Conservation (phyloP, 2,797 vertebrate genomes). For the Serranus cabrilla region DNA sequence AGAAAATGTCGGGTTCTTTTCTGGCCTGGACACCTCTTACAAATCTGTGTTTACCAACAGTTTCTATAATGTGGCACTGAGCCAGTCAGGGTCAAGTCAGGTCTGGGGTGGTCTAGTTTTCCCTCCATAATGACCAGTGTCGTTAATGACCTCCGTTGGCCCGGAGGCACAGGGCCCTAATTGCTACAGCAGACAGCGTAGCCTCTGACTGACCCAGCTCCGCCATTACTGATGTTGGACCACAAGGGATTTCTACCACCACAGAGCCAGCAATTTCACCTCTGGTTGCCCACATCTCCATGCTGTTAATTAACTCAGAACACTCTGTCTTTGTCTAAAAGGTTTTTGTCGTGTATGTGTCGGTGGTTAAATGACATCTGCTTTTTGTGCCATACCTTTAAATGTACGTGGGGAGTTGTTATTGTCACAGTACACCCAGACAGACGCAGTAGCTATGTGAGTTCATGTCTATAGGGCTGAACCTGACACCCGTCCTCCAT, state of each 20-base stretch:
- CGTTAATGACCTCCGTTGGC: constrained; percentile 81
- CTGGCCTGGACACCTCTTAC: background rate
- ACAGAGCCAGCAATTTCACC: constrained; percentile 34
- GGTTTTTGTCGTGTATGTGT: background rate
- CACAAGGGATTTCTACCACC: constrained; percentile 52
- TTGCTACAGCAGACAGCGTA: constrained; percentile 79
- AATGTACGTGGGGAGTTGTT: constrained; percentile 19
- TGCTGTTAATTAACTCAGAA: constrained; percentile 21
- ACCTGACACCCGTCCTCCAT: constrained; percentile 65
- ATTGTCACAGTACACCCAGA: constrained; percentile 47
- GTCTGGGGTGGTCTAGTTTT: constrained; percentile 58
- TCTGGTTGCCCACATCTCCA: constrained; percentile 8
- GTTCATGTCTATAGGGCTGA: constrained; percentile 59
- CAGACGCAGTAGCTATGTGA: constrained; percentile 36
- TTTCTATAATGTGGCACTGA: constrained; percentile 38
- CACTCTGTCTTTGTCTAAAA: constrained; percentile 21
- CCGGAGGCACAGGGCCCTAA: constrained; percentile 73
- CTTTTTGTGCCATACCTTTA: constrained; percentile 12
- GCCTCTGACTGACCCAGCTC: constrained; percentile 79
- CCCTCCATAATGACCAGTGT: constrained; percentile 76
- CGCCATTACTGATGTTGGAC: constrained; percentile 64
- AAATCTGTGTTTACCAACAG: constrained; percentile 55
- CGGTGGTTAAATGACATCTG: background rate
- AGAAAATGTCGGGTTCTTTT: constrained; percentile 12
- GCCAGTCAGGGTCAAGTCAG: constrained; percentile 49